Evolutionary conservation across 2,888 invertebrate species (phyloP).

Genomic region (Sinodicranocentrus sp.): DNA sequence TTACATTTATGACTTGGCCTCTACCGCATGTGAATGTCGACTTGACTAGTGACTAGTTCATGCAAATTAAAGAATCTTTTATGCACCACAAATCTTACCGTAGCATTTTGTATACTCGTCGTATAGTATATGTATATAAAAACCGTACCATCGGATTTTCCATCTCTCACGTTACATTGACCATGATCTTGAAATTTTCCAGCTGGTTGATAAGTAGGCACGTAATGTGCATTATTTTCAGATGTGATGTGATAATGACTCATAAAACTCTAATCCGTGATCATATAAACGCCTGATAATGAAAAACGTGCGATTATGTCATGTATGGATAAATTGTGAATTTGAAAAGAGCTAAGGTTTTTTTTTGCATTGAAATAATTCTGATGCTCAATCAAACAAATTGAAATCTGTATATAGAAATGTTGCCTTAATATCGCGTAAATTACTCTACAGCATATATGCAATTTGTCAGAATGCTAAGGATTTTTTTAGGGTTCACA

Average conservation of each 20-base stretch:
- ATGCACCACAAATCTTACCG: background rate
- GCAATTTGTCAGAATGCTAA: too few species aligned
- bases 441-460: too few species aligned
- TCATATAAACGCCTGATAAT: slow-evolving; percentile 5
- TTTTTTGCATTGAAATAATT: too few species aligned
- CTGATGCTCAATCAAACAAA: too few species aligned
- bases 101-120: background rate
- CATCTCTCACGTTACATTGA: slow-evolving; percentile 8
- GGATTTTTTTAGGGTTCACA: too few species aligned
- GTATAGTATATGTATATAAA: background rate
- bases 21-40: too few species aligned
- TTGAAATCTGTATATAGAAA: too few species aligned
- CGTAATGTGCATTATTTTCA: background rate
- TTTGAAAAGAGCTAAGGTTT: too few species aligned
- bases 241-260: slow-evolving; percentile 21
- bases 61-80: background rate
- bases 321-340: too few species aligned
- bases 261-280: slow-evolving; percentile 32
- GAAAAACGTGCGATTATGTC: slow-evolving; percentile 31
- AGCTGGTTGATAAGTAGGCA: background rate
- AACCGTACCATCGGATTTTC: background rate
- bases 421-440: too few species aligned
- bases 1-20: too few species aligned
- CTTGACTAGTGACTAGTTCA: too few species aligned
- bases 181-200: slow-evolving; percentile 39